Evolutionary conservation across 2,888 invertebrate species (phyloP).

Genomic region (Ceratothoa steindachneri): DNA sequence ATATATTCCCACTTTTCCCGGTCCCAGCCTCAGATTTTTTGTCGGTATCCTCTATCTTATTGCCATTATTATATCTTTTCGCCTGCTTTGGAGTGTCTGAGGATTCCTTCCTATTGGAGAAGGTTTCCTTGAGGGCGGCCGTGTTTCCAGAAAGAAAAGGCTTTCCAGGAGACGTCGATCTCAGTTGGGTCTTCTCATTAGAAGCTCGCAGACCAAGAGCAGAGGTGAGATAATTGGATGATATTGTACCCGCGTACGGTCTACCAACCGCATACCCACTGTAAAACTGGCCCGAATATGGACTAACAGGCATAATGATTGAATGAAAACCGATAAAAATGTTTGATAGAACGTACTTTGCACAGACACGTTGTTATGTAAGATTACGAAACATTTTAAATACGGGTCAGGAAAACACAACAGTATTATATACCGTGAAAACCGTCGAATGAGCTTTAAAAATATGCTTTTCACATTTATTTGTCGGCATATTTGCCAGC

Average conservation of each 20-base stretch:
- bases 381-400: no score
- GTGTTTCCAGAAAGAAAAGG: constrained; percentile 33
- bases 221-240: not conserved
- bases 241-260: constrained; percentile 1
- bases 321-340: no score
- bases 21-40: not conserved
- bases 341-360: no score
- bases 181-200: not conserved
- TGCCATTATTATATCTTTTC: not conserved
- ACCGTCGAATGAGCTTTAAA: no score
- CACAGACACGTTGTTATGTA: no score
- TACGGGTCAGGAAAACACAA: no score
- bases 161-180: constrained; percentile 18
- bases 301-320: not conserved
- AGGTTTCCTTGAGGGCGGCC: constrained; percentile 22
- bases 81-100: not conserved
- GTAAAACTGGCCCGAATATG: constrained; percentile 1
- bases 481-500: no score
- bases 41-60: not conserved
- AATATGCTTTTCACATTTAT: no score
- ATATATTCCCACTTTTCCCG: not conserved
- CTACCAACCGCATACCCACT: not conserved
- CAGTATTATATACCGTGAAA: no score
- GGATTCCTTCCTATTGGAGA: not conserved
- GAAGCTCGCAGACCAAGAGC: not conserved